Base-by-base conservation (phyloP, 1,140 invertebrate species). In the Drosophila kanapiae region DNA sequence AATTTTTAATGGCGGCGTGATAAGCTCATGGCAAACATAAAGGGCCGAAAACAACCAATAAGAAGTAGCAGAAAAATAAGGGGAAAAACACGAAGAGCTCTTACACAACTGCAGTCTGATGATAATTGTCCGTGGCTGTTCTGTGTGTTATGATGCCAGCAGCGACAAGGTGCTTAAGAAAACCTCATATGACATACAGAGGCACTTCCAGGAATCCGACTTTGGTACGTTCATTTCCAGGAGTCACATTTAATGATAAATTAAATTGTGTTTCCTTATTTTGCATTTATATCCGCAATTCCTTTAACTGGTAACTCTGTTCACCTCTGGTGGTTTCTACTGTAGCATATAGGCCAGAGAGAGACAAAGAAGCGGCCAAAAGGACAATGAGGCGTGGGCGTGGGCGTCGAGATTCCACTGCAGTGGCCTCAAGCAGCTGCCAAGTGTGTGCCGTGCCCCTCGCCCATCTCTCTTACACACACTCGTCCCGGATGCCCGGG, bases 1-100 rank as follows among this genome's bases (percentile, higher is more conserved):
- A 59, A 23, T 70, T 80, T 82, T 87, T 79, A 78, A 79, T 82
- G 75, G 54, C 67, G 63, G 56, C 43, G 72, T 71, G 84, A 87
- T 88, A 87, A 87, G 83, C 64, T 63, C 56, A 31, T 31, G 56
- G 48, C 47, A 72, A 64, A 58, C 16, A 62, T 51, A 49, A 77
- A 58, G 63, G 48, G 29, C 16, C 5, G 9, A 18, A 33, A 63
- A 40, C 58, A 64, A 59, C 33, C 45, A 51, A 65, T 57, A 77
- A 58, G 60, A 67, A 58, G 40, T 43, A 54, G n/a, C 18, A 42
- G 49, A 38, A 76, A 70, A 71, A 61, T 43, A 57, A 7, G 16
- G 33, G n/a, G 40, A 42, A 76, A 65, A 59, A 33, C 23, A 42
- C 3, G 6, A 51, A 18, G 14, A 27, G 13, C 31, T 58, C 33